Evolutionary conservation across 1,140 invertebrate species (phyloP).

Genomic region (Euwallacea fornicatus): DNA sequence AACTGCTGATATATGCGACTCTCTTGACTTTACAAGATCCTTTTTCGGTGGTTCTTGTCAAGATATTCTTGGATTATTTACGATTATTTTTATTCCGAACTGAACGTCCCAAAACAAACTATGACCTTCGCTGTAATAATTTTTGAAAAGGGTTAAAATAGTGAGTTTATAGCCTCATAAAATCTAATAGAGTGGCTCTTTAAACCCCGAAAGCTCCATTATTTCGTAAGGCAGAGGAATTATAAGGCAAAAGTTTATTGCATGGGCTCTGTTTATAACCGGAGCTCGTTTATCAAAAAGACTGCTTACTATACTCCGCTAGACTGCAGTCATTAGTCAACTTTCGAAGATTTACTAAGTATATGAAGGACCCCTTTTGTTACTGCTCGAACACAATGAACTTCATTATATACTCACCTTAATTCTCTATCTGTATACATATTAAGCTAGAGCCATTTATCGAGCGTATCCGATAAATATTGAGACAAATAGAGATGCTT

Average conservation of each 20-base stretch:
- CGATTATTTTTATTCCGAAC: too few relatives aligned
- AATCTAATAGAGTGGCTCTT: conserved; percentile 25
- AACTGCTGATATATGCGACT: too few relatives aligned
- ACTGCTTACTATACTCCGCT: conserved; percentile 13
- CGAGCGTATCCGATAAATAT: neutral
- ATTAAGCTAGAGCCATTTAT: neutral
- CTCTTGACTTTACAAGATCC: too few relatives aligned
- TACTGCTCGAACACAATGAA: too few relatives aligned
- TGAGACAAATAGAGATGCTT: neutral
- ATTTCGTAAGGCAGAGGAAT: conserved; percentile 23
- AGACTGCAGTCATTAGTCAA: conserved; percentile 18
- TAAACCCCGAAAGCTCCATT: conserved; percentile 24
- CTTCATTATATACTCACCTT: neutral
- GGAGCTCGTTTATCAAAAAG: conserved; percentile 24
- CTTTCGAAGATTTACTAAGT: conserved; percentile 8
- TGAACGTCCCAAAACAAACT: too few relatives aligned
- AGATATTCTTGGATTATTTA: too few relatives aligned
- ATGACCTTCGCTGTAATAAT: too few relatives aligned
- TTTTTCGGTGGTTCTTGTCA: too few relatives aligned
- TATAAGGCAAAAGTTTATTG: conserved; percentile 31
- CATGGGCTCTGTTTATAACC: conserved; percentile 18
- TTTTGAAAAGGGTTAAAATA: neutral
- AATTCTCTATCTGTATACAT: neutral
- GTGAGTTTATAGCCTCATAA: conserved; percentile 21
- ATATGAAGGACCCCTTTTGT: neutral